Evolutionary conservation across 2,888 invertebrate genomes (phyloP), one percentile per base, ranked within the genome.

Genomic region (Tetranychus piercei): DNA sequence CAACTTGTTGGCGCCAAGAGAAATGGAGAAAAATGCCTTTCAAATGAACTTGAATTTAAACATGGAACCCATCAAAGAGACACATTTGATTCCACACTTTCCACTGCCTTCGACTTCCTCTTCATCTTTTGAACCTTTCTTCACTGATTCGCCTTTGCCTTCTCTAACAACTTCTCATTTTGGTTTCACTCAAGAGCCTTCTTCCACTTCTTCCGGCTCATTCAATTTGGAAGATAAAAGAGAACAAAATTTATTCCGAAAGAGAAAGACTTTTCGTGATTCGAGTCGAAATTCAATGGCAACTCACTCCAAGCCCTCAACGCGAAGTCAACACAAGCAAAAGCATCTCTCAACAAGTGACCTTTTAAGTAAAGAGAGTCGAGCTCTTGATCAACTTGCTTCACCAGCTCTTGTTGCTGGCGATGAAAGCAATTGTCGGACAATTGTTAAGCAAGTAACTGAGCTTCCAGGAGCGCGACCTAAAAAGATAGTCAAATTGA

Each of bases 391-490:
- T 34, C 34, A 34, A 34, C 34, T 34, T 34, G 34, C 34, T 34
- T 34, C 34, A 34, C 34, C 34, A 34, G 4, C 34, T 34, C 34
- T 34, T 34, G 34, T 34, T 34, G 34, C 34, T 34, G n/a, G n/a
- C n/a, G 34, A 34, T 34, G 34, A 34, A 34, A 34, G 3, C 55
- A 55, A 55, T 55, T 55, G 55, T 15, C 55, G 55, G 15, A 69
- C 69, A 22, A 23, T 69, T 5, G 22, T 69, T 1, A 69, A 69
- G 20, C 22, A 69, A 22, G 20, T 69, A 11, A 20, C 20, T 22
- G 69, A 69, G 23, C n/a, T 69, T 20, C 69, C 69, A 23, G 69
- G 69, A 69, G 34, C 11, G 9, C 18, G 34, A 69, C 69, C 69
- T 22, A 69, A 69, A 22, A 20, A 69, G 69, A 69, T 69, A 3